These are phyloP conservation scores for Boleophthalmus pectinirostris DNA, from an alignment of 2,113 vertebrate genomes.

Conservation along the genomic window DNA sequence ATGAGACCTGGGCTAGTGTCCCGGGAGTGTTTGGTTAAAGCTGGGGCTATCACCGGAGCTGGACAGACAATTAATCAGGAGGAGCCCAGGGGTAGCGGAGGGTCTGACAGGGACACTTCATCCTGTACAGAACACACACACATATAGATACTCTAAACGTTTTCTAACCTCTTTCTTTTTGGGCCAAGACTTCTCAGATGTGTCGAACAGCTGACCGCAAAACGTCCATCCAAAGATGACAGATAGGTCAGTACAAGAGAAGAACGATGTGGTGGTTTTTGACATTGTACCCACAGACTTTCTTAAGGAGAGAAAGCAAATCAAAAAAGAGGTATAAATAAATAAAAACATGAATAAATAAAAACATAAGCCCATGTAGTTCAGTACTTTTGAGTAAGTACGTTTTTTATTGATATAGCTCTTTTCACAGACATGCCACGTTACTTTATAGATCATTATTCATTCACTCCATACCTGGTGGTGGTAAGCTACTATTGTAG, in stretches of 20 bases:
- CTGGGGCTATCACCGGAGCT: conserved; percentile 72
- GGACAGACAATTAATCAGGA: conserved; percentile 79
- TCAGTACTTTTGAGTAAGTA: too few relatives aligned
- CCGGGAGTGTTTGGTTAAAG: conserved; percentile 73
- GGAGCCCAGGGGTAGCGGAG: conserved; percentile 63
- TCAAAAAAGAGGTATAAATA: neutral
- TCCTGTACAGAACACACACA: conserved; percentile 62
- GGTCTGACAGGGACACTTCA: conserved; percentile 75
- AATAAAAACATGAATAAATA: neutral
- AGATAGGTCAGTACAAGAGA: conserved; percentile 18
- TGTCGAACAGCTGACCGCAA: conserved; percentile 38
- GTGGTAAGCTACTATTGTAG: too few relatives aligned
- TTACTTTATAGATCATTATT: too few relatives aligned
- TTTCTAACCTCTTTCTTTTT: conserved; percentile 35
- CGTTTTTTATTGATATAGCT: too few relatives aligned
- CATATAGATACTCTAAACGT: conserved; percentile 32
- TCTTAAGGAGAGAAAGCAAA: neutral
- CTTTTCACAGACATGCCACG: too few relatives aligned
- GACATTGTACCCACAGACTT: neutral
- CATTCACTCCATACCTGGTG: too few relatives aligned
- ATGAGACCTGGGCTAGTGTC: conserved; percentile 69
- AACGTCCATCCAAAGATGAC: conserved; percentile 27
- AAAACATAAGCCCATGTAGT: too few relatives aligned
- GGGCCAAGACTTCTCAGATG: conserved; percentile 13
- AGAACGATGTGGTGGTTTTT: neutral